Evolutionary conservation across 2,797 vertebrate genomes (phyloP).

Genomic region (Tapera naevia): DNA sequence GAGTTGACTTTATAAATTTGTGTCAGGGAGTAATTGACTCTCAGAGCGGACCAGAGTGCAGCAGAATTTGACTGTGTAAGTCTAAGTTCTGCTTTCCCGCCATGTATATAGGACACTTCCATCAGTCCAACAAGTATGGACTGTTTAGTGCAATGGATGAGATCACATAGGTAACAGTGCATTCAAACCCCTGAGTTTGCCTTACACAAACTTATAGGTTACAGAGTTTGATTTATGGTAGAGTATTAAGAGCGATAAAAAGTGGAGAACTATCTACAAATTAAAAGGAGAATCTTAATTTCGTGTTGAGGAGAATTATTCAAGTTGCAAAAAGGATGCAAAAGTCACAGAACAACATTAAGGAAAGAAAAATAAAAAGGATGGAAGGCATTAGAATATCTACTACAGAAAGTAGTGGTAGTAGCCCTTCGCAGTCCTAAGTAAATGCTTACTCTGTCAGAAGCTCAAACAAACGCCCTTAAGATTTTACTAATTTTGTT

Average conservation of each 20-base stretch:
- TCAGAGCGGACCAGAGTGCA: neutral
- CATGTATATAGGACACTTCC: neutral
- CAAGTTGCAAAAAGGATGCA: neutral
- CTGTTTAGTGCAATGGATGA: neutral
- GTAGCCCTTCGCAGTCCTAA: neutral
- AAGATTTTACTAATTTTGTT: neutral
- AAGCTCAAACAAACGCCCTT: neutral
- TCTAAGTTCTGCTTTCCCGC: neutral
- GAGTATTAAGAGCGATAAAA: neutral
- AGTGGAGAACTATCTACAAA: neutral
- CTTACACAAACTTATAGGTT: slow-evolving; percentile 3
- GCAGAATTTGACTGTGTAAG: neutral
- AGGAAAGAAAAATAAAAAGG: neutral
- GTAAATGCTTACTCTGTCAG: neutral
- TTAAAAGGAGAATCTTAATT: neutral
- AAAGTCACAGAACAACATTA: neutral
- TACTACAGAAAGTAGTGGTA: neutral
- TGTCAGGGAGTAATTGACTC: neutral
- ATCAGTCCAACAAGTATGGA: neutral
- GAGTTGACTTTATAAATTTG: neutral
- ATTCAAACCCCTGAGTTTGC: neutral
- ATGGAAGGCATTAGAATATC: neutral
- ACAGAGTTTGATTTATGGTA: slow-evolving; percentile 29
- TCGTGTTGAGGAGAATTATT: neutral
- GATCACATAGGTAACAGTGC: neutral